These are phyloP conservation scores for Pseudomyrmex pallidus DNA, from an alignment of 1,140 invertebrate species.

Conservation along the genomic window DNA sequence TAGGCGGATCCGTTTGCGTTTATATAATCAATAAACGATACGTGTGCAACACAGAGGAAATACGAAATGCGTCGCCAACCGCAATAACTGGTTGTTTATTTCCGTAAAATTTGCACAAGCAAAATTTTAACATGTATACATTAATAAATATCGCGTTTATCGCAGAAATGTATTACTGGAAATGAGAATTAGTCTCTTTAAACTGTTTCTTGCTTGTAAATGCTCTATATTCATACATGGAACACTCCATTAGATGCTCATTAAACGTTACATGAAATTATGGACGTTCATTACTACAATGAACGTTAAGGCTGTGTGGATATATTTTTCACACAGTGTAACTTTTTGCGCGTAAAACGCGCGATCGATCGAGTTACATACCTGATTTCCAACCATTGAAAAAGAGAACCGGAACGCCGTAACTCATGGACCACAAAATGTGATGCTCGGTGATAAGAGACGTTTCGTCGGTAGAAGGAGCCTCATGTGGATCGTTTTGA, in stretches of 20 bases:
- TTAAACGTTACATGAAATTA: no score
- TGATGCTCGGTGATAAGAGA: conserved; percentile 83
- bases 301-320: no score
- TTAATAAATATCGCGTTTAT: no score
- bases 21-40: conserved; percentile 59
- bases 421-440: conserved; percentile 86
- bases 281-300: no score
- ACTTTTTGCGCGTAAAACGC: no score
- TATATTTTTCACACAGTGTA: no score
- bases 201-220: no score
- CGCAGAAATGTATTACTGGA: no score
- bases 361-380: conserved; percentile 44
- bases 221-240: no score
- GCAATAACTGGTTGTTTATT: neutral
- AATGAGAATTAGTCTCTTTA: no score
- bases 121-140: neutral
- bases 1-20: conserved; percentile 48
- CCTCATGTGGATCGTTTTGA: conserved; percentile 80
- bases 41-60: conserved; percentile 2
- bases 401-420: conserved; percentile 86
- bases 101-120: neutral
- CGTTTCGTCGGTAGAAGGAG: conserved; percentile 69
- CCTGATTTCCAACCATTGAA: conserved; percentile 86
- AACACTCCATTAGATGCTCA: no score
- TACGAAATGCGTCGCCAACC: conserved; percentile 13